Conservation (phyloP, 2,888 invertebrate genomes). For the Lordiphosa fenestrarum region DNA sequence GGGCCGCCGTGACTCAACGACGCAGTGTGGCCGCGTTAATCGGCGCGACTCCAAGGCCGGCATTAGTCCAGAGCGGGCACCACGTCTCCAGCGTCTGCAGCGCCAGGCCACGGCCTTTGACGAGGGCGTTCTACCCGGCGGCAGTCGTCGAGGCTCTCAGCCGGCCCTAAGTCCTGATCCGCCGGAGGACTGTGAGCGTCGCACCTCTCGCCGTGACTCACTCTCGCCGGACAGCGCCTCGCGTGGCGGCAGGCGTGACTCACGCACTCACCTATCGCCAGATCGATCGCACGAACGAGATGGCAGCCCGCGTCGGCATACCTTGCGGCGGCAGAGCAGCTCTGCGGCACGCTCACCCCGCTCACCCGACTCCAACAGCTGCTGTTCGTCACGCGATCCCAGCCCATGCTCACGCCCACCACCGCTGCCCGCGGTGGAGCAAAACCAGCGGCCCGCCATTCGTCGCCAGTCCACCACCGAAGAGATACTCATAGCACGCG, state of each 20-base stretch:
- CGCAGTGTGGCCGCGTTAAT: slow-evolving; percentile 87
- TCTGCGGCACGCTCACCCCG: slow-evolving; percentile 85
- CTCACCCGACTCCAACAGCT: slow-evolving; percentile 88
- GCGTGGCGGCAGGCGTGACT: slow-evolving; percentile 85
- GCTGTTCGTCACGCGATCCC: slow-evolving; percentile 89
- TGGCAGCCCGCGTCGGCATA: slow-evolving; percentile 87
- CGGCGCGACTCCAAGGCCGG: slow-evolving; percentile 85
- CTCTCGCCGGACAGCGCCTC: slow-evolving; percentile 95
- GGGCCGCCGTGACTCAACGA: slow-evolving; percentile 90
- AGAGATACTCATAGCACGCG: slow-evolving; percentile 93
- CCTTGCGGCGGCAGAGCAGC: slow-evolving; percentile 90
- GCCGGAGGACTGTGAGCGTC: slow-evolving; percentile 85
- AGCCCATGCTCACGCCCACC: slow-evolving; percentile 87
- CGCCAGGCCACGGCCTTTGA: slow-evolving; percentile 94
- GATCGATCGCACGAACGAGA: slow-evolving; percentile 91
- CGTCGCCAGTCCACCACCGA: slow-evolving; percentile 94
- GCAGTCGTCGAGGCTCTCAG: slow-evolving; percentile 88
- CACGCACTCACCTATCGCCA: slow-evolving; percentile 89
- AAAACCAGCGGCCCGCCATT: slow-evolving; percentile 87
- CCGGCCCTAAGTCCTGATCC: slow-evolving; percentile 91
- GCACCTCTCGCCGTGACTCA: slow-evolving; percentile 89
- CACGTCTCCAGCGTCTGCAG: slow-evolving; percentile 86
- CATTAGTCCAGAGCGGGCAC: slow-evolving; percentile 85
- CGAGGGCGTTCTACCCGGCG: slow-evolving; percentile 89
- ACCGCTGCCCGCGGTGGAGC: slow-evolving; percentile 81